phyloP scores from a whole-genome alignment of 2,113 vertebrate genomes.

The Ciconia stormi region DNA sequence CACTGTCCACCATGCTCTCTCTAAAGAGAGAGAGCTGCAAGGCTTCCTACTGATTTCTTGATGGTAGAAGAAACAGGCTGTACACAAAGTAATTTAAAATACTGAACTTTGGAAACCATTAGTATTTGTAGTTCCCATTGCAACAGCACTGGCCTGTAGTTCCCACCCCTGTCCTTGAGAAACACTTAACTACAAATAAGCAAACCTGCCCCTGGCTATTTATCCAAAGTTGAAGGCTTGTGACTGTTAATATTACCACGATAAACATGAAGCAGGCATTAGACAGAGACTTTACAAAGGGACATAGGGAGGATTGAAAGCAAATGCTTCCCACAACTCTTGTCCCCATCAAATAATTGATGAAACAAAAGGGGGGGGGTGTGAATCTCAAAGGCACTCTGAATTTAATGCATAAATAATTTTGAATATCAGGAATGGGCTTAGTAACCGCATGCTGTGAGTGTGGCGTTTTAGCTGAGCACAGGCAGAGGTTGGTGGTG shows the following conservation, averaged over 20 bases:
- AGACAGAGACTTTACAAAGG: background rate
- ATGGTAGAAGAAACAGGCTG: background rate
- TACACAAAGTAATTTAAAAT: background rate
- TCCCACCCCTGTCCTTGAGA: background rate
- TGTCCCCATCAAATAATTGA: background rate
- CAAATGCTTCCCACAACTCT: background rate
- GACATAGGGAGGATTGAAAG: background rate
- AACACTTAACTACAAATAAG: background rate
- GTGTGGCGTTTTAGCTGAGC: background rate
- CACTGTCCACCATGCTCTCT: accelerated
- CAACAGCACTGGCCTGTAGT: background rate
- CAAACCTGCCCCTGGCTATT: background rate
- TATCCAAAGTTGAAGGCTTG: background rate
- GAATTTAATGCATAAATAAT: background rate
- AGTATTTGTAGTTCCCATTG: background rate
- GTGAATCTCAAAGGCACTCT: background rate
- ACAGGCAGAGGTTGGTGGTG: background rate
- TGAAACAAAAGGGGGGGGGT: background rate
- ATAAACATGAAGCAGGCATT: background rate
- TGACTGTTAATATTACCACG: background rate
- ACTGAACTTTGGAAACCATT: background rate
- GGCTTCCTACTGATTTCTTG: background rate
- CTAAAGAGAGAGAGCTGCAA: background rate
- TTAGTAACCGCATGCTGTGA: background rate
- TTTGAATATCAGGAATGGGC: background rate